Evolutionary conservation across 2,888 invertebrate genomes (phyloP).

Genomic region (Linnaemya tessellans): DNA sequence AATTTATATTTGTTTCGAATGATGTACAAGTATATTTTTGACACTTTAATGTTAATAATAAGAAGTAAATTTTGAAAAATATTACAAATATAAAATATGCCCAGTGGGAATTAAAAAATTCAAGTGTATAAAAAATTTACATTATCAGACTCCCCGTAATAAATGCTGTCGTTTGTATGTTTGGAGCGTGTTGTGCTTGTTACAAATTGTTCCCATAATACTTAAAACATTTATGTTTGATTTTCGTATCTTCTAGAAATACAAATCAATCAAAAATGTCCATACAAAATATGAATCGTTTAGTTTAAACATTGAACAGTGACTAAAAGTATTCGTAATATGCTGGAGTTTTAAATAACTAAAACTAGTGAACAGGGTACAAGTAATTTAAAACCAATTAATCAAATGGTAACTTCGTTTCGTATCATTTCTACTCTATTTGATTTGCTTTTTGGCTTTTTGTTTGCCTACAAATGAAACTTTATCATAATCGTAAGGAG

Average conservation of each 20-base stretch:
- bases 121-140: neutral
- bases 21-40: slow-evolving; percentile 35
- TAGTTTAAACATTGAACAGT: slow-evolving; percentile 50
- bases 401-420: slow-evolving; percentile 73
- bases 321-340: slow-evolving; percentile 24
- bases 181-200: neutral
- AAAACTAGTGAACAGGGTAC: slow-evolving; percentile 70
- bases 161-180: neutral
- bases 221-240: neutral
- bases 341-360: slow-evolving; percentile 39
- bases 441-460: slow-evolving; percentile 40
- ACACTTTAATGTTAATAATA: slow-evolving; percentile 13
- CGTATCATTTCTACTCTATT: slow-evolving; percentile 18
- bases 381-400: slow-evolving; percentile 80
- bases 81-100: neutral
- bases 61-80: slow-evolving; percentile 41
- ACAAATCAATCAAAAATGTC: slow-evolving; percentile 67
- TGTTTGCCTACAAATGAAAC: slow-evolving; percentile 18
- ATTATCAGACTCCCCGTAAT: neutral
- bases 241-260: neutral
- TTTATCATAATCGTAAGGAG: slow-evolving; percentile 28
- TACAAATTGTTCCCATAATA: slow-evolving; percentile 46
- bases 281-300: slow-evolving; percentile 36
- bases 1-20: slow-evolving; percentile 9
- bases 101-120: too few relatives aligned